Evolutionary conservation across 2,888 invertebrate species (phyloP), one percentile per base, ranked within the genome.

Genomic region (Nyleta sp.): DNA sequence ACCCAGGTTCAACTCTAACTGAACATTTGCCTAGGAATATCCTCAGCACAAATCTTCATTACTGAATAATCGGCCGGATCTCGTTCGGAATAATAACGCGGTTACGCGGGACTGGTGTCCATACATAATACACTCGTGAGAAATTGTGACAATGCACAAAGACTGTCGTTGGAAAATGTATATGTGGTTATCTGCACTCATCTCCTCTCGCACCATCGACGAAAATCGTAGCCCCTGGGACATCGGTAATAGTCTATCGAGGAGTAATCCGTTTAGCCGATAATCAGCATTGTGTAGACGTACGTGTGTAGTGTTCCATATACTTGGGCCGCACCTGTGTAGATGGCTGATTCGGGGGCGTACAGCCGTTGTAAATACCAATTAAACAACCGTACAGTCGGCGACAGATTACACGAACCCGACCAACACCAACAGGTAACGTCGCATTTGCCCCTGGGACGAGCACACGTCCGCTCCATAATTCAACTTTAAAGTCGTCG

Each of bases 161-260:
- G 59, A 48, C 46, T 38, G 55, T 31, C 31, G 52, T 42, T 55
- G 65, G 17, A 60, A 64, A 77, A 53, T 67, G 64, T 70, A 52
- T 64, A 24, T 40, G 53, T 70, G 70, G 59, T 64, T 48, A 71
- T 65, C 59, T 31, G 67, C 77, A 77, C 77, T 72, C 67, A 71
- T 67, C 64, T 68, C 38, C 46, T 48, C 57, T 62, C 42, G 67
- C 48, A 68, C 77, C 24, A 24, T 60, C 55, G 52, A 67, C 53
- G 46, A 52, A 68, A 78, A 73, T 57, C 64, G 52, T 55, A 68
- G 62, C 83, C 80, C 79, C 33, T 53, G 85, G 76, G 83, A 83
- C 57, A 78, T 59, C 55, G 57, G 80, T 84, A 82, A 83, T 84
- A 84, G 83, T 82, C 82, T 82, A 81, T 83, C 83, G 90, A 86